Conservation (phyloP, 1,140 invertebrate species). For the Lasioglossum baleicum region DNA sequence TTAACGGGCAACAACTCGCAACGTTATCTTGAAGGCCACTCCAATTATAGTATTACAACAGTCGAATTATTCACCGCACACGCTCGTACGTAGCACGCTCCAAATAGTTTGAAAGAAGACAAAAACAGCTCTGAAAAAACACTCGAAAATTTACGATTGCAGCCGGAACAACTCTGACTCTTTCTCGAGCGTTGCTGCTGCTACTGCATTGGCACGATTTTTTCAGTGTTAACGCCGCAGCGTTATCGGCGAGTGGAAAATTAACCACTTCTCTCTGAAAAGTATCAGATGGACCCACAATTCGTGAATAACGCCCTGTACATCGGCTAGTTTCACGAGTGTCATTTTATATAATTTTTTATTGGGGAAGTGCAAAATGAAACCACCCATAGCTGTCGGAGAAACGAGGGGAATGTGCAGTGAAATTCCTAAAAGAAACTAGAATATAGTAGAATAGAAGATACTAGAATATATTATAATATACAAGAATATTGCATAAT, state of each 20-base stretch:
- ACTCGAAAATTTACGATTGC: conserved; percentile 2
- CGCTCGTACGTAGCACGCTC: conserved; percentile 23
- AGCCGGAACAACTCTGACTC: not conserved
- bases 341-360: too few relatives aligned
- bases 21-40: conserved; percentile 29
- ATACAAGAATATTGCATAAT: too few relatives aligned
- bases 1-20: conserved; percentile 24
- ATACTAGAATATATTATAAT: too few relatives aligned
- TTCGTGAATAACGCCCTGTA: too few relatives aligned
- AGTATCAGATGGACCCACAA: not conserved
- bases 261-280: not conserved
- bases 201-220: not conserved
- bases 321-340: not conserved
- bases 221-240: not conserved
- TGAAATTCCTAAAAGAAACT: too few relatives aligned
- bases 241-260: not conserved
- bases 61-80: conserved; percentile 26
- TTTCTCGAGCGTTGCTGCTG: not conserved
- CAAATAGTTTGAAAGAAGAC: conserved; percentile 33
- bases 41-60: conserved; percentile 34
- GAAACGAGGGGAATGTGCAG: too few relatives aligned
- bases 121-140: conserved; percentile 11
- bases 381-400: too few relatives aligned
- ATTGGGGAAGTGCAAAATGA: too few relatives aligned
- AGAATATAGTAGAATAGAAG: too few relatives aligned